Evolutionary conservation across 2,797 vertebrate genomes (phyloP).

Genomic region (Darevskia nairensis): DNA sequence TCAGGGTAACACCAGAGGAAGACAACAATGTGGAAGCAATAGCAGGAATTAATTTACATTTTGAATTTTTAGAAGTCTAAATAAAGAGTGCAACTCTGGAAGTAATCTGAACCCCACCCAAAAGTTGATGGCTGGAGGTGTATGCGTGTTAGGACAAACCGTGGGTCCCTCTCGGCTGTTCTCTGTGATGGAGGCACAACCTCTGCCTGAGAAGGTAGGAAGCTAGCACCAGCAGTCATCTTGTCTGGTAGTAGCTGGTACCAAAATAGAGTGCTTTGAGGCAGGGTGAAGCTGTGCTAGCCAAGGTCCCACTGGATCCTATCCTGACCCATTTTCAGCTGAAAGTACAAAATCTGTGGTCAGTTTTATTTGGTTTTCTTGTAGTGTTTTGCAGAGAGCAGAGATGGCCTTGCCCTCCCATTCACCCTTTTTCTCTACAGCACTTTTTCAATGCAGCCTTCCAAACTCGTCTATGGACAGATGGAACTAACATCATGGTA

Average conservation of each 20-base stretch:
- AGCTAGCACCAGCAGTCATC: too few species aligned
- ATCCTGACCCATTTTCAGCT: too few species aligned
- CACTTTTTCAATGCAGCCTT: neutral
- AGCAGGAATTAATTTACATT: neutral
- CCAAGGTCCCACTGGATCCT: too few species aligned
- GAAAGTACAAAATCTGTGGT: neutral
- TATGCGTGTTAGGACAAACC: neutral
- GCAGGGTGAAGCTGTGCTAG: too few species aligned
- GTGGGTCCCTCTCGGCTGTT: too few species aligned
- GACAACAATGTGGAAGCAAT: neutral
- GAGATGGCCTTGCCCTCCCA: neutral
- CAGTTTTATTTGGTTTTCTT: neutral
- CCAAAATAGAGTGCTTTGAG: too few species aligned
- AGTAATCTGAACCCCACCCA: neutral
- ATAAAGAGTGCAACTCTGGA: neutral
- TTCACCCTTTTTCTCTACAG: neutral
- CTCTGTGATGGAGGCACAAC: too few species aligned
- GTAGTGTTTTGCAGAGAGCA: neutral
- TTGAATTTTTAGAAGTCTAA: neutral
- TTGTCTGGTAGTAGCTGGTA: too few species aligned
- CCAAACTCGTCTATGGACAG: neutral
- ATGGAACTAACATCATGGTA: constrained; percentile 6
- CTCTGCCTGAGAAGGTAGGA: too few species aligned
- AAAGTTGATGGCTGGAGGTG: neutral
- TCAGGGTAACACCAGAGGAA: neutral